Base-by-base conservation (phyloP, 2,888 invertebrate genomes). In the Oscheius sp. region DNA sequence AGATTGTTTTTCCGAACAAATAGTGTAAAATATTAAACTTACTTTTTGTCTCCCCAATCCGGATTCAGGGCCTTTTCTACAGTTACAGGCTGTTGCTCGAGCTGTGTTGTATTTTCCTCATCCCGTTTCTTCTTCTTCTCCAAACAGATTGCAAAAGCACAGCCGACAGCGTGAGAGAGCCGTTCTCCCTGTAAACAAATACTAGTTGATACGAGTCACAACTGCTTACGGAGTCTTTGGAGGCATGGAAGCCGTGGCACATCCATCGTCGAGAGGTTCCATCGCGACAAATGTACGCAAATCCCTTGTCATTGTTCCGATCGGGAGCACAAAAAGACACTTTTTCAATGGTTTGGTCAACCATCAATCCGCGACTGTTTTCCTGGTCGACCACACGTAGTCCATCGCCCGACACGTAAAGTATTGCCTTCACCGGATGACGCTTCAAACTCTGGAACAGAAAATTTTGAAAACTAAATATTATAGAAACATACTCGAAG, bases 321-420 rank as follows among this genome's bases (percentile, higher is more conserved):
- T 99, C 99, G 1, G 99, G 99, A 7, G 99, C 98, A 91, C 99
- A 99, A 91, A 99, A 99, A n/a, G 98, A 99, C 2, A 99, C 87
- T 91, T 99, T 99, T 91, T 99, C 99, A 79, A 99, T 99, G 35
- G 98, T 99, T 91, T 99, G 99, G 91, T 99, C 99, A 51, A 99
- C 97, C 84, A 99, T 95, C 80, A 99, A 92, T 48, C 97, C 98
- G 92, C 92, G 88, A 37, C 97, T 98, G 47, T 96, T 97, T 90
- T 98, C 96, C 88, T 98, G 98, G 90, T 99, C 99, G 1, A 99
- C 98, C 2, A 99, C 98, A 35, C 99, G 92, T 58, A 99, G 91
- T 0, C 98, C 97, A 90, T 99, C 99, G 3, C 92, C 92, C 7
- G 91, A 91, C 32, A 92, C 91, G 80, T 91, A 91, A 37, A 91